Base-by-base conservation (phyloP, 2,113 vertebrate species). In the Callocephalon fimbriatum region DNA sequence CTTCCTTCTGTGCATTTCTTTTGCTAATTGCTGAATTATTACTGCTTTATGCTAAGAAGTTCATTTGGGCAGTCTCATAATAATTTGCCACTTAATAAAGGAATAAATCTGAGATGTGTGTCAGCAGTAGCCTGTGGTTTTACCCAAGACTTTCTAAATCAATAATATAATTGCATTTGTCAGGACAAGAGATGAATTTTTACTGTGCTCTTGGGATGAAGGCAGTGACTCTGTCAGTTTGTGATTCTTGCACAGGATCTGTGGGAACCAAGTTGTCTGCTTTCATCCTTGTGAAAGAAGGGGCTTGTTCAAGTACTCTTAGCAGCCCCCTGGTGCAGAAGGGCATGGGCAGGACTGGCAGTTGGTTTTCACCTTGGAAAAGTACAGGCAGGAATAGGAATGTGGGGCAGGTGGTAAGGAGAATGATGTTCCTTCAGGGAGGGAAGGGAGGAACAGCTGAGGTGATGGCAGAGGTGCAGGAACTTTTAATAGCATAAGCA, bases 331-430 rank as follows among this genome's bases (percentile, higher is more conserved):
- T 18, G n/a, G 15, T 1, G 0, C 59, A 25, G 58, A 38, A 78
- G 15, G 54, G 31, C 0, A 0, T 0, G 0, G 40, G 61, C 77
- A 86, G 72, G 32, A 15, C 62, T 66, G 16, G 56, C 29, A 68
- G 31, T 13, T 4, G 0, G 40, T 59, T 4, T 19, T 73, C 20
- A 8, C 15, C 19, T 50, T 79, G 63, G 38, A 54, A 10, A 26
- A 79, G 71, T 40, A 54, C 53, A 59, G 45, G 42, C 51, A 42
- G 67, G 21, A 50, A 3, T 16, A 67, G 67, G 51, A 72, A 48
- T 75, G 56, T 84, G 44, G 42, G 25, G 21, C 35, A 40, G 15
- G 38, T 37, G 42, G 27, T 44, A 17, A 51, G 22, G 32, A 74
- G 71, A 78, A 62, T 27, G 51, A 14, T 17, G 9, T 40, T 63